Evolutionary conservation across 2,888 invertebrate genomes (phyloP).

Genomic region (Phalera bucephala): DNA sequence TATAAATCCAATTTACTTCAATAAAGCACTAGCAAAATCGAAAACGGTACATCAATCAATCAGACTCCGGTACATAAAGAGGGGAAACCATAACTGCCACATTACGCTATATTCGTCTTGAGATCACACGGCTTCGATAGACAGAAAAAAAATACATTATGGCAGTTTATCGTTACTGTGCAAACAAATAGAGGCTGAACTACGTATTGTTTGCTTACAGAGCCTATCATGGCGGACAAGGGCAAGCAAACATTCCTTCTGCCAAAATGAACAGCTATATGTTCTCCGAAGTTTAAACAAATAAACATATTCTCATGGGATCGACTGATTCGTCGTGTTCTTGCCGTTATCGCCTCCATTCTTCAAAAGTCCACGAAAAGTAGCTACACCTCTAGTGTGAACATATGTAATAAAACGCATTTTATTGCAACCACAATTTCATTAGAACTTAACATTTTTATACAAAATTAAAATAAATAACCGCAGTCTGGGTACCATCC

Average conservation of each 20-base stretch:
- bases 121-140: not conserved
- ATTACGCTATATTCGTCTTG: not conserved
- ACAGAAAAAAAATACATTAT: not conserved
- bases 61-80: not conserved
- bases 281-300: slow-evolving; percentile 24
- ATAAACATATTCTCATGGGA: not conserved
- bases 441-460: too few species aligned
- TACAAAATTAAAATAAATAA: too few species aligned
- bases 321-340: not conserved
- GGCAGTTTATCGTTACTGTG: not conserved
- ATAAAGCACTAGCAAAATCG: too few species aligned
- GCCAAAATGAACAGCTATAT: slow-evolving; percentile 8
- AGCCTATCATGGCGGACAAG: slow-evolving; percentile 12
- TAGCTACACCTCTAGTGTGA: too few species aligned
- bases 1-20: too few species aligned
- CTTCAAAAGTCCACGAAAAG: too few species aligned
- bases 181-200: slow-evolving; percentile 8
- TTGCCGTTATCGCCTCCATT: too few species aligned
- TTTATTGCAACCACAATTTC: too few species aligned
- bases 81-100: not conserved
- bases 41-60: too few species aligned
- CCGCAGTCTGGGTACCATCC: too few species aligned
- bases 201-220: slow-evolving; percentile 13
- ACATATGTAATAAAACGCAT: too few species aligned
- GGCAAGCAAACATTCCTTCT: slow-evolving; percentile 20